Evolutionary conservation across 1,140 invertebrate genomes (phyloP), one percentile per base, ranked within the genome.

Genomic region (Bombus haemorrhoidalis): DNA sequence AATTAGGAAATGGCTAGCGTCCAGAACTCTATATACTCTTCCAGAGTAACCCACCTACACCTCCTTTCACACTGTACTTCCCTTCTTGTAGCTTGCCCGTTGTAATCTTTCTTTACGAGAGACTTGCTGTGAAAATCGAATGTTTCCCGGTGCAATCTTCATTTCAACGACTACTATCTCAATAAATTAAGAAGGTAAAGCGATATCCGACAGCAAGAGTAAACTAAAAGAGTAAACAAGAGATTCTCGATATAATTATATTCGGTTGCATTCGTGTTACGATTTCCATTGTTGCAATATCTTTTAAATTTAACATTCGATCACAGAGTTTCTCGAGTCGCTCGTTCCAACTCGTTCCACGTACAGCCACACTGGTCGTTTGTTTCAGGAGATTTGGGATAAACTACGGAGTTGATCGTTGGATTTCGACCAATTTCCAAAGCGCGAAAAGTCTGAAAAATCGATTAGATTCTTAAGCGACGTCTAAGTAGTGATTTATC

Each of bases 1-100:
- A 93, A 93, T 94, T 94, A 94, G 92, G 91, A 93, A 94, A 93
- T 93, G 91, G 93, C 92, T 88, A 85, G 88, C 83, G 88, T 94
- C 92, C 92, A 93, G 91, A 91, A 93, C 75, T 86, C 85, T 88
- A 87, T 83, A 83, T 89, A 75, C 59, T 76, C 83, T 74, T 89
- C 78, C 79, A 74, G 75, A 64, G 71, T 66, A 53, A 53, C 34
- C 28, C 64, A 75, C 69, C 85, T 85, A 81, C 81, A 47, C 41
- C 84, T 64, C 66, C 71, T 83, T 86, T 77, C 71, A 78, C 75
- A 47, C 69, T 57, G 83, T 76, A n/a, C 53, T 77, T 75, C 69
- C 64, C 34, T 80, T 74, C 59, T 74, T 76, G 34, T 72, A 13
- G 62, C 53, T n/a, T 71, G 25, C n/a, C 37, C 77, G 28, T 41